phyloP scores from a whole-genome alignment of 2,797 vertebrate species.

The Yasuhikotakia modesta region DNA sequence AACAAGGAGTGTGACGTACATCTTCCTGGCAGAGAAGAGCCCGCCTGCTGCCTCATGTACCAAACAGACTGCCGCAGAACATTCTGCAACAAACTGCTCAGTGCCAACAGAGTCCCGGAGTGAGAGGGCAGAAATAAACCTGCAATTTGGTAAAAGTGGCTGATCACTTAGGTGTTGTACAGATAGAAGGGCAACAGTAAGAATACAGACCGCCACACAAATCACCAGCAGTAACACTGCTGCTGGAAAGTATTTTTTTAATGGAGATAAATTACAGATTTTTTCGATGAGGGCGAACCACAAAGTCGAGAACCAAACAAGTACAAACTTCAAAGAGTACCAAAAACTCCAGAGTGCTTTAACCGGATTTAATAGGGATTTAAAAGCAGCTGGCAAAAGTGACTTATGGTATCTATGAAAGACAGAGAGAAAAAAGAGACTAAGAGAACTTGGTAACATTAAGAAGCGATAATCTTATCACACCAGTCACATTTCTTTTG shows the following conservation, averaged over 20 bases:
- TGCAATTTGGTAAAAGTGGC: constrained; percentile 7
- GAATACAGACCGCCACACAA: not conserved
- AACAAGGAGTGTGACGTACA: constrained; percentile 52
- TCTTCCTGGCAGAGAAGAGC: constrained; percentile 42
- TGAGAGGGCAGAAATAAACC: constrained; percentile 5
- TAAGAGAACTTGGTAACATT: not conserved
- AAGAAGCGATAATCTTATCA: not conserved
- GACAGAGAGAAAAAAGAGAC: not conserved
- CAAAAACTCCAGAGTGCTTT: not conserved
- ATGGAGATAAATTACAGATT: not conserved
- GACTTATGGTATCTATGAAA: not conserved
- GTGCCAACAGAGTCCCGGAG: constrained; percentile 16
- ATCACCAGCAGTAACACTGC: constrained; percentile 15
- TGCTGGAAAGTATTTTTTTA: constrained; percentile 19
- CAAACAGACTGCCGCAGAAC: constrained; percentile 30
- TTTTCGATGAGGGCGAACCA: not conserved
- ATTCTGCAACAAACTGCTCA: constrained; percentile 21
- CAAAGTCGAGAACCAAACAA: not conserved
- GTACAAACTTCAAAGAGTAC: not conserved
- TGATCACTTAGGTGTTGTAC: constrained; percentile 5
- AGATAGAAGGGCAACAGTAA: constrained; percentile 7
- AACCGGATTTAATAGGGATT: not conserved
- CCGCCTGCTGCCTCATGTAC: constrained; percentile 41
- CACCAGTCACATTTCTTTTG: not conserved
- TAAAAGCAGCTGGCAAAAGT: not conserved